Conservation (phyloP, 2,797 vertebrate species). For the Syndactyla subalaris region DNA sequence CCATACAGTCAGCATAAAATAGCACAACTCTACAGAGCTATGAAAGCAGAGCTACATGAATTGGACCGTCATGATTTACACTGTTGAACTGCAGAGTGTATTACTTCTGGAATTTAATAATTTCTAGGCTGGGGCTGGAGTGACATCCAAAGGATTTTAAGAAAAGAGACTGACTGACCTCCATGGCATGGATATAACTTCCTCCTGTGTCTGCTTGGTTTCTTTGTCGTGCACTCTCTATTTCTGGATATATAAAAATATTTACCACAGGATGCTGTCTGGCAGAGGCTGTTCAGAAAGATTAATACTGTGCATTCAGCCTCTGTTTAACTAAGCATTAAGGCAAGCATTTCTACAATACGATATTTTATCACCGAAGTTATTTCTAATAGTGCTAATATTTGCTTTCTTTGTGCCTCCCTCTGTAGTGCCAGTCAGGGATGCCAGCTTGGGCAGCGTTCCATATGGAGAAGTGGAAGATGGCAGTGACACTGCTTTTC, state of each 20-base stretch:
- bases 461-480: constrained; percentile 60
- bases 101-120: not conserved
- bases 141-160: not conserved
- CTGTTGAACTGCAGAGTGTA: not conserved
- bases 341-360: not conserved
- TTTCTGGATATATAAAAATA: not conserved
- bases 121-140: not conserved
- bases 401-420: not conserved
- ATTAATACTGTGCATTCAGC: not conserved
- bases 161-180: not conserved
- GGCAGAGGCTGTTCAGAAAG: not conserved
- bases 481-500: constrained; percentile 58
- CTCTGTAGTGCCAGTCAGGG: constrained; percentile 68
- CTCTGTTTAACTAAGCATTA: not conserved
- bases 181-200: not conserved
- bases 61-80: not conserved
- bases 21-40: not conserved
- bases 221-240: not conserved
- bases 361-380: not conserved
- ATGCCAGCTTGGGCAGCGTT: constrained; percentile 42
- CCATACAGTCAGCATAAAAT: not conserved
- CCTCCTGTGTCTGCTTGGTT: not conserved
- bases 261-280: not conserved
- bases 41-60: not conserved
- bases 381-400: not conserved